Evolutionary conservation across 1,140 invertebrate genomes (phyloP).

Genomic region (Oryzaephilus surinamensis): DNA sequence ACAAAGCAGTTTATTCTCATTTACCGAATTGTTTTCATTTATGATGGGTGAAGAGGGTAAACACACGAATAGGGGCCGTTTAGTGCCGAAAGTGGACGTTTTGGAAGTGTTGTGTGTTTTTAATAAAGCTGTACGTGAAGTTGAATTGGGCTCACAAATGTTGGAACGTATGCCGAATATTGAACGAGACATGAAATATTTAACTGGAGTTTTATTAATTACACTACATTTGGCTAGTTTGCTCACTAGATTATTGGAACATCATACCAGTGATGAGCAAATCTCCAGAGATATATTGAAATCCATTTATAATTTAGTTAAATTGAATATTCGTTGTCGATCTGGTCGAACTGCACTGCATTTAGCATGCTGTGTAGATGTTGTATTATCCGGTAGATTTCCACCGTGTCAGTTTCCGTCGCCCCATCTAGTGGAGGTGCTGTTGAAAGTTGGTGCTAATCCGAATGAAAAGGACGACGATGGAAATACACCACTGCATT

Average conservation of each 20-base stretch:
- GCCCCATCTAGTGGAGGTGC: slow-evolving; percentile 57
- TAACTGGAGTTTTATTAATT: slow-evolving; percentile 78
- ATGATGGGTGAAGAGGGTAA: slow-evolving; percentile 74
- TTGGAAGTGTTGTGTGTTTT: slow-evolving; percentile 75
- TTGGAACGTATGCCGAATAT: slow-evolving; percentile 45
- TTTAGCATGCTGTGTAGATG: slow-evolving; percentile 56
- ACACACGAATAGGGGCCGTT: slow-evolving; percentile 54
- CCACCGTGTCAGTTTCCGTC: slow-evolving; percentile 67
- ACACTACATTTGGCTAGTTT: slow-evolving; percentile 71
- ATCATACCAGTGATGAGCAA: slow-evolving; percentile 40
- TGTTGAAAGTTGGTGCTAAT: slow-evolving; percentile 74
- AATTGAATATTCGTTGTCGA: slow-evolving; percentile 54
- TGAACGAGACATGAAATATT: slow-evolving; percentile 62
- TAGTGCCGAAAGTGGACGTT: slow-evolving; percentile 67
- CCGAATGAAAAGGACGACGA: slow-evolving; percentile 62
- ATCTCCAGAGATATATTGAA: slow-evolving; percentile 47
- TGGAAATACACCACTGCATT: slow-evolving; percentile 74
- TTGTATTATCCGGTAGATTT: slow-evolving; percentile 52
- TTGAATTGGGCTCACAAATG: slow-evolving; percentile 43
- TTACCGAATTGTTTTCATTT: slow-evolving; percentile 90
- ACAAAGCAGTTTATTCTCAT: slow-evolving; percentile 83
- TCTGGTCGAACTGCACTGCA: slow-evolving; percentile 71
- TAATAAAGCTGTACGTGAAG: slow-evolving; percentile 62
- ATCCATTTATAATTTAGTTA: slow-evolving; percentile 63
- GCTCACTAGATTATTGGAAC: slow-evolving; percentile 52